Base-by-base conservation (phyloP, 2,113 vertebrate genomes). In the Alces alces region DNA sequence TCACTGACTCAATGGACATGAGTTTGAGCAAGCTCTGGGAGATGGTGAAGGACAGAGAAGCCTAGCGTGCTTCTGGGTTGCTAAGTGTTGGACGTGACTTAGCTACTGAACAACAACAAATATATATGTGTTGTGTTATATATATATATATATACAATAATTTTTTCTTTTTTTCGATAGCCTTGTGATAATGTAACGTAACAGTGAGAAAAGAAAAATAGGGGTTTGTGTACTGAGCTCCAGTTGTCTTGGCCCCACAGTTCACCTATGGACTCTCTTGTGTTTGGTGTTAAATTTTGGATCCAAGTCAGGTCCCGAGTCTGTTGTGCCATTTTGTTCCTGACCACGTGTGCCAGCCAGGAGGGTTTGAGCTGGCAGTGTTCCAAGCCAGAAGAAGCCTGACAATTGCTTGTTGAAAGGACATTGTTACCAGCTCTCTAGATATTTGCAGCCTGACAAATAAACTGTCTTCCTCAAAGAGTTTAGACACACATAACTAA, bases 381-480 rank as follows among this genome's bases (percentile, higher is more conserved):
- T 95, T 98, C 93, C 91, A 97, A 97, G 97, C 84, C 97, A 92
- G 82, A 85, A 64, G 82, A 93, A 94, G 88, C 58, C 97, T 97
- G 97, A 96, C 97, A 97, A 50, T 93, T 98, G 76, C 90, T 97
- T 93, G 79, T 98, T 98, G 95, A 97, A 97, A 98, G 93, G 86
- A 97, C 98, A 97, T 97, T 98, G 89, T 98, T 98, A 96, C 94
- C 95, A 97, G 86, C 12, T 96, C 97, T 97, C 93, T 96, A 97
- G 96, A 80, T 98, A 97, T 94, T 98, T 98, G 82, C 93, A 98
- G 89, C 88, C 84, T 98, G 97, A 98, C 97, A 98, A 96, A 94
- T 97, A 91, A 97, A 97, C 94, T 87, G 73, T 89, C 97, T 97
- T 97, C 91, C 92, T 98, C 84, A 95, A 97, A 98, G 97, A 98